These are phyloP conservation scores for Lutjanus campechanus DNA, from an alignment of 2,797 vertebrate species.

Conservation along the genomic window DNA sequence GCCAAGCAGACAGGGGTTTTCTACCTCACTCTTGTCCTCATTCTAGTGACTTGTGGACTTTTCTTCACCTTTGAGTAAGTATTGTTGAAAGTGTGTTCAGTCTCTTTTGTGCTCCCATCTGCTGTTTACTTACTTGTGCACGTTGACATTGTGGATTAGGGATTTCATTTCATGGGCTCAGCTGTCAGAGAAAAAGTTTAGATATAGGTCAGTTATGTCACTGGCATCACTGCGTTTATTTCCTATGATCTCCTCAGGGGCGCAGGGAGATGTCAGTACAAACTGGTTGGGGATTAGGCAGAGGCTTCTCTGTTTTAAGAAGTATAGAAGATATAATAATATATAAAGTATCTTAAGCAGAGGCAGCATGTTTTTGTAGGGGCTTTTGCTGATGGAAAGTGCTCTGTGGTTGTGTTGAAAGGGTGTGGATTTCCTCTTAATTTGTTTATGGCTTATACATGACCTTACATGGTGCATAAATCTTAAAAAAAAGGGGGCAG, in stretches of 20 bases:
- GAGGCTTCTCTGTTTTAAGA: slow-evolving; percentile 21
- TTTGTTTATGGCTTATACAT: slow-evolving; percentile 14
- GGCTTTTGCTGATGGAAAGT: slow-evolving; percentile 2
- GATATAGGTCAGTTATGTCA: slow-evolving; percentile 62
- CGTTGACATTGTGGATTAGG: slow-evolving; percentile 29
- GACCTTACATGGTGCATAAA: not conserved
- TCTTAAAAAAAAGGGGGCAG: not conserved
- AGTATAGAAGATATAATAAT: not conserved
- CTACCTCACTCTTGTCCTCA: slow-evolving; percentile 96
- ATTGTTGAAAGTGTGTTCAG: slow-evolving; percentile 10
- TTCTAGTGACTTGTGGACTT: slow-evolving; percentile 96
- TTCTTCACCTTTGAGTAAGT: slow-evolving; percentile 99
- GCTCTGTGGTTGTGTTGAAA: slow-evolving; percentile 2
- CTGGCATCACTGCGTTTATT: slow-evolving; percentile 40
- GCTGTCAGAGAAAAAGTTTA: slow-evolving; percentile 48
- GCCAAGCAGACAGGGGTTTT: slow-evolving; percentile 98
- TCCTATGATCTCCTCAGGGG: slow-evolving; percentile 33
- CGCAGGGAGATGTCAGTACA: slow-evolving; percentile 42
- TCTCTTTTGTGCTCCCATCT: slow-evolving; percentile 2
- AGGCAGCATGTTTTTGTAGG: not conserved
- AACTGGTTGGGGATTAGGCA: slow-evolving; percentile 43
- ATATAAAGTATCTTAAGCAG: not conserved
- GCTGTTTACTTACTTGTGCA: slow-evolving; percentile 18
- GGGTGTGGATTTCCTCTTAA: slow-evolving; percentile 25
- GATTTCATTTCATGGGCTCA: slow-evolving; percentile 50